Conservation (phyloP, 2,888 invertebrate genomes). For the Hololepta plana region DNA sequence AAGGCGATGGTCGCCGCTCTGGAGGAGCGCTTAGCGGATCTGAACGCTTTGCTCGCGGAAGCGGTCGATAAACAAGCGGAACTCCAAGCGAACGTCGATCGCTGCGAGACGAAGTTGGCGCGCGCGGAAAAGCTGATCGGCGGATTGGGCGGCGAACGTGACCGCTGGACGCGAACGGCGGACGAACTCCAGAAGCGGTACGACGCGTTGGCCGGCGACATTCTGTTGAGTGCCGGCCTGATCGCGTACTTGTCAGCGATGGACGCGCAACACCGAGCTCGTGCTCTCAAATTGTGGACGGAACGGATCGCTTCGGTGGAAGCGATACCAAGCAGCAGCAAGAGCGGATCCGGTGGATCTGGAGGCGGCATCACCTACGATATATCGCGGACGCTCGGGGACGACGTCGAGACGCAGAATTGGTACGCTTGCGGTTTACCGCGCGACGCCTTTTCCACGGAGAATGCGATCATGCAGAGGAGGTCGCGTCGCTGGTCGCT, state of each 20-base stretch:
- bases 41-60: constrained; percentile 49
- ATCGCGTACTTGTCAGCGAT: constrained; percentile 83
- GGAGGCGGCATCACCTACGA: too few relatives aligned
- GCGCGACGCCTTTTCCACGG: constrained; percentile 62
- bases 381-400: constrained; percentile 57
- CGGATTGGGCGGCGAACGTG: constrained; percentile 75
- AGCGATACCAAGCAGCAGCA: constrained; percentile 61
- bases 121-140: constrained; percentile 78
- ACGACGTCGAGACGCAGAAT: constrained; percentile 70
- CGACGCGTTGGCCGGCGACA: constrained; percentile 76
- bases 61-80: constrained; percentile 47
- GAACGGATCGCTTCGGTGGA: constrained; percentile 35
- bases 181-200: constrained; percentile 53
- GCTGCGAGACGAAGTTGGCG: constrained; percentile 67
- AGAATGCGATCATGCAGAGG: constrained; percentile 71
- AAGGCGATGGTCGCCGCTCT: constrained; percentile 57
- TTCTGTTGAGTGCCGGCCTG: constrained; percentile 71
- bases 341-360: too few relatives aligned
- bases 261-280: constrained; percentile 45
- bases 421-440: constrained; percentile 74
- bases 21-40: constrained; percentile 54
- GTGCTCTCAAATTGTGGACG: constrained; percentile 53
- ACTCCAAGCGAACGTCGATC: constrained; percentile 53
- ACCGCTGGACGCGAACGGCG: constrained; percentile 67
- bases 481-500: constrained; percentile 63